These are phyloP conservation scores for Podabrus alpinus DNA, from an alignment of 2,888 invertebrate species.

Conservation along the genomic window DNA sequence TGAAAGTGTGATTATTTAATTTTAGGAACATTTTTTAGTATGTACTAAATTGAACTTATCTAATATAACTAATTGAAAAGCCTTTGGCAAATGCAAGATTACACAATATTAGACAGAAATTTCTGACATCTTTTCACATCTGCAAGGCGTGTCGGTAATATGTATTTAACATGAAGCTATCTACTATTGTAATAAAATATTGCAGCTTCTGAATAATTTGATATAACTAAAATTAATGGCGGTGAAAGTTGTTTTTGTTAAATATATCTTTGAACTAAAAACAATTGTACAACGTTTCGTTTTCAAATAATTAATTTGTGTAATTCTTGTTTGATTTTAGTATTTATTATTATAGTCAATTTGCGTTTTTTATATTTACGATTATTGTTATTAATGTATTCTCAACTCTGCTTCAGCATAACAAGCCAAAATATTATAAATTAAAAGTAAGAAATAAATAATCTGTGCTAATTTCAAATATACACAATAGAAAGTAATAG, in stretches of 20 bases:
- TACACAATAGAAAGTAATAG: background rate
- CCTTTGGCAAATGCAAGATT: background rate
- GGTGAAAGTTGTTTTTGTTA: conserved; percentile 43
- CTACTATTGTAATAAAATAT: conserved; percentile 39
- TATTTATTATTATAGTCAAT: background rate
- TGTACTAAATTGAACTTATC: background rate
- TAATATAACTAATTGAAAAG: background rate
- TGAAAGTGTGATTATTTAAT: background rate
- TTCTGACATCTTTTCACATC: conserved; percentile 24
- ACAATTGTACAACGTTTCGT: background rate
- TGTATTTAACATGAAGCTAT: conserved; percentile 35
- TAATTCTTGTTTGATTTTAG: background rate
- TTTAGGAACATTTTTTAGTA: background rate
- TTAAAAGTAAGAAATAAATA: background rate
- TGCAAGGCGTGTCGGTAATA: conserved; percentile 7
- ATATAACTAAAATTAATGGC: conserved; percentile 43
- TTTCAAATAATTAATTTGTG: background rate
- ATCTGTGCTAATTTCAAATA: background rate
- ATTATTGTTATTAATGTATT: background rate
- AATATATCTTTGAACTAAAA: background rate
- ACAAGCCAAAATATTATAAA: background rate
- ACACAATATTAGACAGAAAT: background rate
- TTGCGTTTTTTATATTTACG: background rate
- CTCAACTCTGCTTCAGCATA: background rate
- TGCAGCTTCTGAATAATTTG: conserved; percentile 44